These are phyloP conservation scores for Julus scandinavius DNA, from an alignment of 2,888 invertebrate species.

Conservation along the genomic window DNA sequence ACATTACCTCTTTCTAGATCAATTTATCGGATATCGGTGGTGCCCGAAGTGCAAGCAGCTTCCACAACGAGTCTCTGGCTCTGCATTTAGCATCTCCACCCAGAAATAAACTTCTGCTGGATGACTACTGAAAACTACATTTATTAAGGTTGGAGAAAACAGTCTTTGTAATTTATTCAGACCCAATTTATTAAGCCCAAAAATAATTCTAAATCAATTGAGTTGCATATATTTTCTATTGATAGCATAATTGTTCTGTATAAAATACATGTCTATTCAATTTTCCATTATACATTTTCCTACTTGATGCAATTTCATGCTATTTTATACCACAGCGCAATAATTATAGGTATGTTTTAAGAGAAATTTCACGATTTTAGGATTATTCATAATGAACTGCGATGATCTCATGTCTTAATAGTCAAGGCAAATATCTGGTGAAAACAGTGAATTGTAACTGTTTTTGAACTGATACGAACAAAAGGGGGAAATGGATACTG, in stretches of 20 bases:
- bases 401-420: background rate
- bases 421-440: background rate
- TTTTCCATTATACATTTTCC: slow-evolving; percentile 3
- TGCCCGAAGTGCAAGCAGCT: background rate
- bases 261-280: background rate
- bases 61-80: background rate
- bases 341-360: background rate
- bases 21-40: slow-evolving; percentile 28
- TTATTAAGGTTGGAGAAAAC: background rate
- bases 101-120: background rate
- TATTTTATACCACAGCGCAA: background rate
- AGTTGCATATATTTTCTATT: slow-evolving; percentile 33
- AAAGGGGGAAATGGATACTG: too few relatives aligned
- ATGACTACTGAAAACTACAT: background rate
- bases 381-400: background rate
- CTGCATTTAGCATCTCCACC: background rate
- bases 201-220: slow-evolving; percentile 6
- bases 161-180: background rate
- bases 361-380: background rate
- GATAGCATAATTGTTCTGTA: background rate
- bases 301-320: background rate
- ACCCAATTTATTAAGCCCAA: slow-evolving; percentile 29
- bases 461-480: too few relatives aligned
- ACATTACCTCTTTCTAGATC: background rate
- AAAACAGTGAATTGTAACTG: too few relatives aligned